Conservation (phyloP, 2,113 vertebrate species). For the Stictonetta naevosa region DNA sequence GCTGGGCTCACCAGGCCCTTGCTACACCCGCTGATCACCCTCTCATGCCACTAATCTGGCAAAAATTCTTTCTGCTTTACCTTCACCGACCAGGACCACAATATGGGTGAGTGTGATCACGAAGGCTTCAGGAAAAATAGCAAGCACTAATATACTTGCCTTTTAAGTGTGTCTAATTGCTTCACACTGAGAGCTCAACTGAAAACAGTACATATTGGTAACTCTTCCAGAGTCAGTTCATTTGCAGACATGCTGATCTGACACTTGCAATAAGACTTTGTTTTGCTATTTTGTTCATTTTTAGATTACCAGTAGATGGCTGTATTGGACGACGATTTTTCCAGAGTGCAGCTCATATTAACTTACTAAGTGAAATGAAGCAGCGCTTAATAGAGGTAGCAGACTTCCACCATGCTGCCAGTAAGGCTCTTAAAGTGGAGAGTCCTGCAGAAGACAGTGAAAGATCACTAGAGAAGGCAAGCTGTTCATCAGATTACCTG, state of each 20-base stretch:
- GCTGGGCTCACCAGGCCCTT: constrained; percentile 95
- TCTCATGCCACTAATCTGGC: constrained; percentile 93
- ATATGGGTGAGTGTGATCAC: constrained; percentile 84
- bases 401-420: constrained; percentile 93
- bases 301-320: constrained; percentile 88
- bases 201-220: not conserved
- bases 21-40: constrained; percentile 92
- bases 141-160: not conserved
- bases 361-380: constrained; percentile 87
- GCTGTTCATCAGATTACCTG: constrained; percentile 69
- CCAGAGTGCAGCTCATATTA: constrained; percentile 81
- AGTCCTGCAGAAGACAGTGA: constrained; percentile 74
- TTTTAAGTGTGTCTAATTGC: not conserved
- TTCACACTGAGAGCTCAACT: fast-evolving
- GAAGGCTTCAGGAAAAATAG: not conserved
- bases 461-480: constrained; percentile 58
- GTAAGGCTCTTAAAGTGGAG: constrained; percentile 87
- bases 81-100: constrained; percentile 93
- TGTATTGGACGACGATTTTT: constrained; percentile 94
- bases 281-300: not conserved
- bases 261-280: not conserved
- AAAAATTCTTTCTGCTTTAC: constrained; percentile 95
- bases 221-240: not conserved
- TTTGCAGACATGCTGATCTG: not conserved
- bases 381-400: constrained; percentile 88